Percentiles rank a stretch among this genome's conserved stretches.
phyloP scores from a whole-genome alignment of 2,888 invertebrate species.

The Thecocarcelia acutangulata region DNA sequence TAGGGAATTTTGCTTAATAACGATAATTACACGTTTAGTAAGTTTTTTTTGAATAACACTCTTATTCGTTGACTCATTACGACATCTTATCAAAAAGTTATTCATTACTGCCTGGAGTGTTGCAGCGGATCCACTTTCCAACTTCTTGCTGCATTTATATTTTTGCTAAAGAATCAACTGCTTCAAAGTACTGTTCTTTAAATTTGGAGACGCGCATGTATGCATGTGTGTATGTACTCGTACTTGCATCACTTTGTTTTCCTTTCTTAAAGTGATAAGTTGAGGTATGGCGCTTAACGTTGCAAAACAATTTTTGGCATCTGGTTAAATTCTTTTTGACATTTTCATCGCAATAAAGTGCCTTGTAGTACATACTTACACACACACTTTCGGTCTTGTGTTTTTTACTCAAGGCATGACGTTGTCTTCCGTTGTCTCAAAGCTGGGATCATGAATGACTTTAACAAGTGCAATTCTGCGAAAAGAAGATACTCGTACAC shows the following conservation, averaged over 20 bases:
- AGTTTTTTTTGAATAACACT: no score
- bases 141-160: no score
- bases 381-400: no score
- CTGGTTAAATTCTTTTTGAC: conserved; percentile 27
- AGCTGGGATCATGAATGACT: conserved; percentile 51
- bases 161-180: not conserved
- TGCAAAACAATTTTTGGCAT: conserved; percentile 44
- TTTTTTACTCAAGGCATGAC: conserved; percentile 44
- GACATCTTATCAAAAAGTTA: no score
- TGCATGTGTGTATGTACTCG: conserved; percentile 6
- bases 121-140: no score
- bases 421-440: conserved; percentile 57
- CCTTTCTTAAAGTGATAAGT: conserved; percentile 61
- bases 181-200: conserved; percentile 2
- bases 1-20: no score
- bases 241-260: conserved; percentile 51
- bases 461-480: conserved; percentile 63
- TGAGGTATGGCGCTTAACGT: conserved; percentile 63
- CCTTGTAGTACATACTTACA: not conserved
- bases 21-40: no score
- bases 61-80: no score
- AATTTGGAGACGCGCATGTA: no score
- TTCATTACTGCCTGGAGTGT: no score
- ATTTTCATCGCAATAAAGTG: conserved; percentile 4
- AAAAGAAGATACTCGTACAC: conserved; percentile 26